These are phyloP conservation scores for Cirrhinus molitorella DNA, from an alignment of 2,797 vertebrate species.

Conservation along the genomic window DNA sequence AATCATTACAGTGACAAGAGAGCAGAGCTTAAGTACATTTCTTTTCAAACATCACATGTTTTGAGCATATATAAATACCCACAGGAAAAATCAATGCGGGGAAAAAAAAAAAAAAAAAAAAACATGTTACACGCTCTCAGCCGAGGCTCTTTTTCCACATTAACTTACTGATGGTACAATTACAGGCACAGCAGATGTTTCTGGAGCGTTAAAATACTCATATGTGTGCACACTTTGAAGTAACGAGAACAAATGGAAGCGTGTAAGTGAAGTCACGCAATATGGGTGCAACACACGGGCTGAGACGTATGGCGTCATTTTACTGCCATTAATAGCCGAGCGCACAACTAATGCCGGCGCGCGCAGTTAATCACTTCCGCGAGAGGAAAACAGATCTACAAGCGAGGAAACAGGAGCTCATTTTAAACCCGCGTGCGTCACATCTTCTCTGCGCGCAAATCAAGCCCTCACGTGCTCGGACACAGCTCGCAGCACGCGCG, in stretches of 20 bases:
- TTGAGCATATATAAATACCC: slow-evolving; percentile 21
- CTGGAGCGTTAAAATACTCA: slow-evolving; percentile 27
- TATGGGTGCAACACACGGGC: neutral
- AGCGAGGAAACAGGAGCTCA: too few relatives aligned
- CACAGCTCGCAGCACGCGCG: too few relatives aligned
- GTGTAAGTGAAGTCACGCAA: neutral
- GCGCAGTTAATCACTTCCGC: too few relatives aligned
- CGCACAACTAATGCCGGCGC: too few relatives aligned
- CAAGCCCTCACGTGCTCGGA: too few relatives aligned
- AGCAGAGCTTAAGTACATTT: slow-evolving; percentile 18
- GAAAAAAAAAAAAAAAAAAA: neutral
- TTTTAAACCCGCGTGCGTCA: too few relatives aligned
- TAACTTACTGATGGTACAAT: slow-evolving; percentile 7
- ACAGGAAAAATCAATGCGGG: neutral
- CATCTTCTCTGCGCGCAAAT: too few relatives aligned
- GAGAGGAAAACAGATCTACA: too few relatives aligned
- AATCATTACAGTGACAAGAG: slow-evolving; percentile 20
- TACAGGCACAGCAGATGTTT: slow-evolving; percentile 23
- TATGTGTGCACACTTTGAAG: slow-evolving; percentile 20
- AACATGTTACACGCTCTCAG: neutral
- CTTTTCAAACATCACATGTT: slow-evolving; percentile 24
- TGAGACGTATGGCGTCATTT: too few relatives aligned
- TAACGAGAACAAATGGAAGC: slow-evolving; percentile 2
- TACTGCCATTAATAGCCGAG: too few relatives aligned
- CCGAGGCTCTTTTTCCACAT: slow-evolving; percentile 6